These are phyloP conservation scores for Parnassius smintheus DNA, from an alignment of 2,888 invertebrate genomes.

Conservation along the genomic window DNA sequence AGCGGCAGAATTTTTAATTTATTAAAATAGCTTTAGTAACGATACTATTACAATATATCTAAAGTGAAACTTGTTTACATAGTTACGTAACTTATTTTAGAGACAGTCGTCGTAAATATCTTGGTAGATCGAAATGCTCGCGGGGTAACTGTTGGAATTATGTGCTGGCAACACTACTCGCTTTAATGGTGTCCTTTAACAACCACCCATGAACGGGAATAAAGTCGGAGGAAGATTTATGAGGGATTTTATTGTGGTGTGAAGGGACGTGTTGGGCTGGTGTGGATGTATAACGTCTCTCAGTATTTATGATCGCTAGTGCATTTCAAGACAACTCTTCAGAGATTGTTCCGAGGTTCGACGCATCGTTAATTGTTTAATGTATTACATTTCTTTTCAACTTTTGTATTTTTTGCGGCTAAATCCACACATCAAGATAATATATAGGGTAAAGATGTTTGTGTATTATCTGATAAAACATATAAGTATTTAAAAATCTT, in stretches of 20 bases:
- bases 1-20: too few relatives aligned
- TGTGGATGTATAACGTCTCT: slow-evolving; percentile 31
- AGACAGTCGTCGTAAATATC: slow-evolving; percentile 11
- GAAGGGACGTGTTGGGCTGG: slow-evolving; percentile 56
- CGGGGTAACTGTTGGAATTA: slow-evolving; percentile 14
- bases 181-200: slow-evolving; percentile 59
- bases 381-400: slow-evolving; percentile 8
- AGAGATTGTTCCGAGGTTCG: background rate
- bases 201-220: slow-evolving; percentile 45
- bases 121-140: slow-evolving; percentile 9
- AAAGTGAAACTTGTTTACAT: slow-evolving; percentile 7
- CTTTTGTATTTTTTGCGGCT: too few relatives aligned
- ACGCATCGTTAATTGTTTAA: slow-evolving; percentile 15
- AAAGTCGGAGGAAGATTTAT: slow-evolving; percentile 51
- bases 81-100: slow-evolving; percentile 22
- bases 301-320: slow-evolving; percentile 37
- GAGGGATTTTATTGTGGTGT: slow-evolving; percentile 61
- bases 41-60: too few relatives aligned
- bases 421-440: too few relatives aligned
- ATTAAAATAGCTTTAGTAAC: too few relatives aligned
- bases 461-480: too few relatives aligned
- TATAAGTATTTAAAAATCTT: too few relatives aligned
- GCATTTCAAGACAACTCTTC: slow-evolving; percentile 1
- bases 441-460: too few relatives aligned
- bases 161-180: slow-evolving; percentile 36